Conservation (phyloP, 2,113 vertebrate species). For the Rhipidura dahli region DNA sequence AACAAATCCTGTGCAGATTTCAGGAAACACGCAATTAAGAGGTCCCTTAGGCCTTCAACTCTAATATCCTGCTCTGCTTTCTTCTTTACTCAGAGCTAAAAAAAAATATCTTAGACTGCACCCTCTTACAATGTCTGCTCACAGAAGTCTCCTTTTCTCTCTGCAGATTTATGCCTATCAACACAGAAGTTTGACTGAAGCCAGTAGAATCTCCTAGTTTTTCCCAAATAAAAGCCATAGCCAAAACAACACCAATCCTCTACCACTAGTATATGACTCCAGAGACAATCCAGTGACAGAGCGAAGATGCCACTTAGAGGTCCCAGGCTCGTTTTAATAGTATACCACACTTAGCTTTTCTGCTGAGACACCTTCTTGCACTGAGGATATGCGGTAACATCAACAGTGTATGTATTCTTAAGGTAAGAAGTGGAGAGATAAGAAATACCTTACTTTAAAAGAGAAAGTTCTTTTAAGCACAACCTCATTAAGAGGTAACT, state of each 20-base stretch:
- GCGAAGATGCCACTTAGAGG: neutral
- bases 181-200: neutral
- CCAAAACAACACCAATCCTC: neutral
- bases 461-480: neutral
- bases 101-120: neutral
- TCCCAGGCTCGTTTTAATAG: neutral
- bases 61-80: neutral
- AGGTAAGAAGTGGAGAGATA: neutral
- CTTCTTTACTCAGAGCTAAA: neutral
- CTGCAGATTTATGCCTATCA: neutral
- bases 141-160: neutral
- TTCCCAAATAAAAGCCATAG: neutral
- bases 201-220: neutral
- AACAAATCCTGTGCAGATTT: neutral
- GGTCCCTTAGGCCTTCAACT: neutral
- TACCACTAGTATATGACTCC: too few species aligned
- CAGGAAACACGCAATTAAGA: neutral
- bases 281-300: neutral
- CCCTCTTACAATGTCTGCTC: neutral
- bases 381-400: neutral
- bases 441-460: neutral
- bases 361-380: neutral
- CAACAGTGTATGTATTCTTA: neutral
- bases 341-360: neutral
- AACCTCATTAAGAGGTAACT: neutral